phyloP scores from a whole-genome alignment of 2,888 invertebrate genomes.

The Heteromurus nitidus region DNA sequence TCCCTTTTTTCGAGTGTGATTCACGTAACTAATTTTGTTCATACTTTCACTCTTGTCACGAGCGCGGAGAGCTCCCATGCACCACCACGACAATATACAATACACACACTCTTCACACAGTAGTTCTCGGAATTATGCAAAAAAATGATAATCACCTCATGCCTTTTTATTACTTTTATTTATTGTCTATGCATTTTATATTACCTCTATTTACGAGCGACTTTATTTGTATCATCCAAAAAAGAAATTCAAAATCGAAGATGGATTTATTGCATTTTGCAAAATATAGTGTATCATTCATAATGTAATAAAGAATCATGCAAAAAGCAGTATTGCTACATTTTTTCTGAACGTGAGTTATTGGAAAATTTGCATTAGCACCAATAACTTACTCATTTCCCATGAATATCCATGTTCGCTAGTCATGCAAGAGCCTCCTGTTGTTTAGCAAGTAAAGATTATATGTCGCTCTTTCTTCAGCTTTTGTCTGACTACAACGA shows the following conservation, averaged over 20 bases:
- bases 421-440: neutral
- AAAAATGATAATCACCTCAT: slow-evolving; percentile 24
- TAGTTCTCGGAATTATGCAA: slow-evolving; percentile 45
- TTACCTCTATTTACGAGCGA: too few species aligned
- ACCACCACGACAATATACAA: too few species aligned
- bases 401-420: neutral
- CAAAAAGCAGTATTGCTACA: too few species aligned
- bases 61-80: neutral
- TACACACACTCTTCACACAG: neutral
- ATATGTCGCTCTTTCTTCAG: neutral
- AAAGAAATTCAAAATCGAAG: neutral
- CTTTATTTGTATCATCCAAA: too few species aligned
- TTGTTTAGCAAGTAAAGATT: too few species aligned
- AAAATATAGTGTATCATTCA: slow-evolving; percentile 1
- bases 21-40: neutral
- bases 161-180: neutral
- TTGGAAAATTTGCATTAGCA: neutral
- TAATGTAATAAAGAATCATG: too few species aligned
- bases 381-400: neutral
- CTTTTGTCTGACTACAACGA: neutral
- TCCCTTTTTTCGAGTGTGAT: slow-evolving; percentile 20
- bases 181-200: too few species aligned
- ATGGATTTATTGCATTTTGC: slow-evolving; percentile 11
- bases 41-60: slow-evolving; percentile 54
- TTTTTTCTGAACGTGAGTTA: slow-evolving; percentile 1